Percentiles rank a stretch among this genome's conserved stretches.
Conservation (phyloP, 1,140 invertebrate genomes). For the Drosophila melanica region DNA sequence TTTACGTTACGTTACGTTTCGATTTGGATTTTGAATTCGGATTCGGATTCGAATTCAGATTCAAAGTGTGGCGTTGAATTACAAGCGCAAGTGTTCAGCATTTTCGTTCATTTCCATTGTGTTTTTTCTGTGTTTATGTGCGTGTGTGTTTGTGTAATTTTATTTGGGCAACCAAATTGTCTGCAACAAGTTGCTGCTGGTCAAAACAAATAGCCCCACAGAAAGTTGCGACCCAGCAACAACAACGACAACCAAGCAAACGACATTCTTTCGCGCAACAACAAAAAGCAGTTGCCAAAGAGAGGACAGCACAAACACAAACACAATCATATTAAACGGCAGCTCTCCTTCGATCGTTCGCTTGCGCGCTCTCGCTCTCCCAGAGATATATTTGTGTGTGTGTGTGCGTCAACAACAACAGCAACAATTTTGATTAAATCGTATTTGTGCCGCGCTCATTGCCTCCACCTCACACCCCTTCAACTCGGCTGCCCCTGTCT, state of each 20-base stretch:
- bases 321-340: conserved; percentile 37
- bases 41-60: conserved; percentile 46
- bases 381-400: conserved; percentile 17
- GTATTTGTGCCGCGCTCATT: conserved; percentile 52
- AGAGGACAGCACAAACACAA: conserved; percentile 47
- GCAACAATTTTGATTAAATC: conserved; percentile 77
- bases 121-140: conserved; percentile 37
- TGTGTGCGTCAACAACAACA: conserved; percentile 34
- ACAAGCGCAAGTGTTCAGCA: conserved; percentile 38
- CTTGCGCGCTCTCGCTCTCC: conserved; percentile 31
- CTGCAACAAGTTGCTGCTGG: conserved; percentile 47
- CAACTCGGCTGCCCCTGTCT: conserved; percentile 31
- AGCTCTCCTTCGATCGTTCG: conserved; percentile 27
- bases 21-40: conserved; percentile 42
- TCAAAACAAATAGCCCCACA: conserved; percentile 57
- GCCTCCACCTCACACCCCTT: neutral
- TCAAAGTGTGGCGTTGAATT: conserved; percentile 50
- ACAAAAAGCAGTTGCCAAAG: conserved; percentile 66
- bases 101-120: conserved; percentile 27
- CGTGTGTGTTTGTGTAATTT: conserved; percentile 17
- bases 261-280: conserved; percentile 83
- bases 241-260: conserved; percentile 77
- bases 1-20: conserved; percentile 42
- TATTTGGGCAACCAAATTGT: conserved; percentile 28
- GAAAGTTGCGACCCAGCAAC: conserved; percentile 59